Percentiles rank a stretch among this genome's conserved stretches.
Conservation (phyloP, 2,797 vertebrate genomes). For the Phoebastria nigripes region DNA sequence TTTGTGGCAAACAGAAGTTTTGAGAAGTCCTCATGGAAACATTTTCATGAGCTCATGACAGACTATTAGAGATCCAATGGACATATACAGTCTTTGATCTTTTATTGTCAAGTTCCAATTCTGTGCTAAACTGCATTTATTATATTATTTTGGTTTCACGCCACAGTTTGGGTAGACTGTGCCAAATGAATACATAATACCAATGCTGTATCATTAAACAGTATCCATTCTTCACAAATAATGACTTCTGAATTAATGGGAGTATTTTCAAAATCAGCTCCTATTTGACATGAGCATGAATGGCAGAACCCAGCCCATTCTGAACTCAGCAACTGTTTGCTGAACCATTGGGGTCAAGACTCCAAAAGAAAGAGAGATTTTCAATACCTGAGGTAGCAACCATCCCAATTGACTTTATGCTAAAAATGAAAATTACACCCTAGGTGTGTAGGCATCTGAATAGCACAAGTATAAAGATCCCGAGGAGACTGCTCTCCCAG, state of each 20-base stretch:
- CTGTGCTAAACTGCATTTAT: neutral
- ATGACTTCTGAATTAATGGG: neutral
- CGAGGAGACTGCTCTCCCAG: neutral
- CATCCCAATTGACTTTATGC: neutral
- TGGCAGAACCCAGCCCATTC: neutral
- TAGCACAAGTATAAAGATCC: neutral
- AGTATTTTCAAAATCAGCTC: neutral
- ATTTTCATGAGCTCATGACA: neutral
- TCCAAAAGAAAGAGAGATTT: neutral
- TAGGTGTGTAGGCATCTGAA: neutral
- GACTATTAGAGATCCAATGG: neutral
- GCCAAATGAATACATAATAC: neutral
- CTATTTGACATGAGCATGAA: accelerated
- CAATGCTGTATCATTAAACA: neutral
- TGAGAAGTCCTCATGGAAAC: neutral
- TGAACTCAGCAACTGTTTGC: neutral
- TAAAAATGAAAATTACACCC: neutral
- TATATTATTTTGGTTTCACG: neutral
- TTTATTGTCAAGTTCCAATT: neutral
- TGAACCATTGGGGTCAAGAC: neutral
- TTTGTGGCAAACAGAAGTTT: neutral
- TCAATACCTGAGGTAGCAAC: neutral
- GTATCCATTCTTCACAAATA: neutral
- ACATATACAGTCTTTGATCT: neutral
- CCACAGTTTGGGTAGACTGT: neutral